These are phyloP conservation scores for Crotophaga sulcirostris DNA, from an alignment of 2,113 vertebrate genomes.

Conservation along the genomic window DNA sequence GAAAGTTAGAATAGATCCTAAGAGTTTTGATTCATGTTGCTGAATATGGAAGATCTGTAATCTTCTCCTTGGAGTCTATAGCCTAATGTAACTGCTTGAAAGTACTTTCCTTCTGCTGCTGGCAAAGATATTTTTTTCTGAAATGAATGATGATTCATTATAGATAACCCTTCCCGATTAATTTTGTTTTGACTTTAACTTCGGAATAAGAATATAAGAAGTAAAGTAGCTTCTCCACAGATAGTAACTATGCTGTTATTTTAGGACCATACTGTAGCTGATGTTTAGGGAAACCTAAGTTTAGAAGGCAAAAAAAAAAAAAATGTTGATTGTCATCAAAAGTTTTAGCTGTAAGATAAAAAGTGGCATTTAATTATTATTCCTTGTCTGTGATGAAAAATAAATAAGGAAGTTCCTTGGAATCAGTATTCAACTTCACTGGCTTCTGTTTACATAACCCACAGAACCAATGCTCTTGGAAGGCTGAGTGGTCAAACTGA, in stretches of 20 bases:
- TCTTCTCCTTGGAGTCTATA: constrained; percentile 62
- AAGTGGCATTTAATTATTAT: constrained; percentile 7
- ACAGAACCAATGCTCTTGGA: not conserved
- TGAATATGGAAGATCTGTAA: constrained; percentile 65
- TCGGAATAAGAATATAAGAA: constrained; percentile 43
- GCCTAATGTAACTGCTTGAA: constrained; percentile 64
- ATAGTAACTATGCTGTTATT: constrained; percentile 57
- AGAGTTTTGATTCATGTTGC: constrained; percentile 70
- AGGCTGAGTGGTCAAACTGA: not conserved
- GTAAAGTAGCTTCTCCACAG: constrained; percentile 43
- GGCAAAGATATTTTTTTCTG: constrained; percentile 54
- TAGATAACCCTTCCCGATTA: constrained; percentile 77
- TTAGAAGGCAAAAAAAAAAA: constrained; percentile 47
- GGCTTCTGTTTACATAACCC: not conserved
- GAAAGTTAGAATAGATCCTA: constrained; percentile 51
- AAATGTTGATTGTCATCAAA: constrained; percentile 64
- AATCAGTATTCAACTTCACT: constrained; percentile 21
- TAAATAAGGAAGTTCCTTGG: constrained; percentile 55
- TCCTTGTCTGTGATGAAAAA: constrained; percentile 60
- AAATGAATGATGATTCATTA: constrained; percentile 75
- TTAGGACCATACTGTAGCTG: constrained; percentile 52
- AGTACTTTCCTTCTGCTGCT: constrained; percentile 51
- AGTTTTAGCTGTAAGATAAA: constrained; percentile 61
- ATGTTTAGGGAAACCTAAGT: constrained; percentile 58
- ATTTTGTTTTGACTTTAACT: constrained; percentile 80